A percentile compares a stretch with the other conserved stretches of the same genome.
phyloP scores from a whole-genome alignment of 2,888 invertebrate genomes.

The Gymnosoma rotundatum region DNA sequence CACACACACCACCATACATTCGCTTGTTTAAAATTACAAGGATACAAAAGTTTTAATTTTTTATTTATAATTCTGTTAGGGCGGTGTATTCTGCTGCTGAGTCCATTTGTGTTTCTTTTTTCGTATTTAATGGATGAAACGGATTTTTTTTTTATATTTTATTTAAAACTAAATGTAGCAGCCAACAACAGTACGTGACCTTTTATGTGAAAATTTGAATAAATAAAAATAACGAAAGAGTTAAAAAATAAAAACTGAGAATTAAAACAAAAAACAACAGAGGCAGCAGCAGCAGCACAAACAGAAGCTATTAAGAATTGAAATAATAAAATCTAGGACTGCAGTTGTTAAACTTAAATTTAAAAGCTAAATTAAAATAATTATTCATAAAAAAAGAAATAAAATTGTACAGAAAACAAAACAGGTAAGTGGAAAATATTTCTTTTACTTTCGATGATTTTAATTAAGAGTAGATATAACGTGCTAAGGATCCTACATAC shows the following conservation, averaged over 20 bases:
- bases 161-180: conserved; percentile 38
- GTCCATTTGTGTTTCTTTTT: not conserved
- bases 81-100: conserved; percentile 32
- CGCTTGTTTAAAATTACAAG: conserved; percentile 47
- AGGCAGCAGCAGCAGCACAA: conserved; percentile 21
- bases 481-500: not conserved
- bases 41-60: conserved; percentile 42
- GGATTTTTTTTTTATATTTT: conserved; percentile 38
- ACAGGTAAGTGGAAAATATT: conserved; percentile 44
- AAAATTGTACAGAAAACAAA: conserved; percentile 44
- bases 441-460: conserved; percentile 5
- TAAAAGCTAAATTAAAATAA: conserved; percentile 59
- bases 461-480: too few species aligned
- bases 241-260: conserved; percentile 13
- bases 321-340: conserved; percentile 12
- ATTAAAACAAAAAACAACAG: conserved; percentile 17
- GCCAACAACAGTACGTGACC: conserved; percentile 61
- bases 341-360: conserved; percentile 52
- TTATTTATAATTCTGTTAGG: conserved; percentile 13
- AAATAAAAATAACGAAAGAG: conserved; percentile 6
- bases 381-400: conserved; percentile 20
- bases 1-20: not conserved
- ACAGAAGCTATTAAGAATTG: not conserved
- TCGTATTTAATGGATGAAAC: conserved; percentile 18
- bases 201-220: conserved; percentile 41